These are phyloP conservation scores for Dreissena rostriformis DNA, from an alignment of 1,140 invertebrate genomes.

Conservation along the genomic window DNA sequence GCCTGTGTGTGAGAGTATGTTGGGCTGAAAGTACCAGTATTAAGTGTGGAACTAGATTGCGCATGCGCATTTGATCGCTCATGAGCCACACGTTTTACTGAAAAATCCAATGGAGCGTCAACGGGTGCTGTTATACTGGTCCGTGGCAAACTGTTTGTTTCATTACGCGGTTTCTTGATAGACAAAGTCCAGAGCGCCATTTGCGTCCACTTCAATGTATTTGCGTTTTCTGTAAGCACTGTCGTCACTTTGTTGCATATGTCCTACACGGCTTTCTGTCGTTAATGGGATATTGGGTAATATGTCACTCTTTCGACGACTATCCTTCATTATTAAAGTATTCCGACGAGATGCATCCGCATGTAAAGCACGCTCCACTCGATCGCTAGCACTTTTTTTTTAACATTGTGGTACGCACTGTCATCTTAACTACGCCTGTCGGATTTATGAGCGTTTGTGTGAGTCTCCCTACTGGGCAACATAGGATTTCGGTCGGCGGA, in stretches of 20 bases:
- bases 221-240: conserved; percentile 32
- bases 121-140: not conserved
- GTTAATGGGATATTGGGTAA: not conserved
- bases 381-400: too few species aligned
- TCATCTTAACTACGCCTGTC: too few species aligned
- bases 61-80: not conserved
- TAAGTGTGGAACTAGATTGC: too few species aligned
- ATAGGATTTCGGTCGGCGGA: not conserved
- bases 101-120: conserved; percentile 45
- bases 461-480: too few species aligned
- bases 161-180: conserved; percentile 16
- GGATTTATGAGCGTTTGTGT: too few species aligned
- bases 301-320: not conserved
- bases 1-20: not conserved
- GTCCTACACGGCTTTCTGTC: not conserved
- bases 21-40: not conserved
- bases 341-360: too few species aligned
- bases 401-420: too few species aligned
- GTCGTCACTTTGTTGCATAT: not conserved
- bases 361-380: too few species aligned
- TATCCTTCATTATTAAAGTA: too few species aligned
- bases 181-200: conserved; percentile 46
- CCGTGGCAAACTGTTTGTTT: not conserved
- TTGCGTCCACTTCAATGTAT: not conserved
- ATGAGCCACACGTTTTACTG: conserved; percentile 22